Evolutionary conservation across 2,113 vertebrate species (phyloP).

Genomic region (Nibea coibor): DNA sequence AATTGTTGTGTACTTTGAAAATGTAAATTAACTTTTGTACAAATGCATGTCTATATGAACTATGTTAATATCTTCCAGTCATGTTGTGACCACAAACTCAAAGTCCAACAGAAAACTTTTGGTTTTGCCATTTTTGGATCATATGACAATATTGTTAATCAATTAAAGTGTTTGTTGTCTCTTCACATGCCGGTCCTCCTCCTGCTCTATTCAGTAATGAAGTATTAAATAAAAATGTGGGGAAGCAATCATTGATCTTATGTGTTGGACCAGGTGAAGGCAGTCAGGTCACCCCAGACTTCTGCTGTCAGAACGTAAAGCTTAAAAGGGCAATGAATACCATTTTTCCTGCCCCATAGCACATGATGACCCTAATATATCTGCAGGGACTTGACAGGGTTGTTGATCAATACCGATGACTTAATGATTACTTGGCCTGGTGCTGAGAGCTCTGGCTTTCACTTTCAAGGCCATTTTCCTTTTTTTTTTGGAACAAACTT

Average conservation of each 20-base stretch:
- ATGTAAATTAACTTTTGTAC: no score
- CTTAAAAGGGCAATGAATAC: conserved; percentile 32
- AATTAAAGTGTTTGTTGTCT: background rate
- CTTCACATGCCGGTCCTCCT: background rate
- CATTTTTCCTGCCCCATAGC: conserved; percentile 29
- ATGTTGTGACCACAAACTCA: background rate
- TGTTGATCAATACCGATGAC: conserved; percentile 42
- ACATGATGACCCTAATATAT: conserved; percentile 31
- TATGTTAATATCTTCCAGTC: background rate
- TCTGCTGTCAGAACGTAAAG: conserved; percentile 11
- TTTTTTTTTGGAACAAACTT: background rate
- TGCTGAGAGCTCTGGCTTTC: background rate
- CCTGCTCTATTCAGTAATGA: background rate
- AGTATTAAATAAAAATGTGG: conserved; percentile 5
- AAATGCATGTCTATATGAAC: background rate
- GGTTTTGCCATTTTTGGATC: background rate
- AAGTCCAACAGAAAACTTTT: background rate
- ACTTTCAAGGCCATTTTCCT: conserved; percentile 18
- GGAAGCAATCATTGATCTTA: background rate
- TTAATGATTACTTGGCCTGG: conserved; percentile 31
- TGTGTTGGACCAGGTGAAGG: conserved; percentile 4
- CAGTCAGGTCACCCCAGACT: background rate
- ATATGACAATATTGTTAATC: background rate
- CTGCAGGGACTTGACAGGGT: conserved; percentile 15
- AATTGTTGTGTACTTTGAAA: no score